Evolutionary conservation across 2,888 invertebrate species (phyloP).

Genomic region (Sphecodes monilicornis): DNA sequence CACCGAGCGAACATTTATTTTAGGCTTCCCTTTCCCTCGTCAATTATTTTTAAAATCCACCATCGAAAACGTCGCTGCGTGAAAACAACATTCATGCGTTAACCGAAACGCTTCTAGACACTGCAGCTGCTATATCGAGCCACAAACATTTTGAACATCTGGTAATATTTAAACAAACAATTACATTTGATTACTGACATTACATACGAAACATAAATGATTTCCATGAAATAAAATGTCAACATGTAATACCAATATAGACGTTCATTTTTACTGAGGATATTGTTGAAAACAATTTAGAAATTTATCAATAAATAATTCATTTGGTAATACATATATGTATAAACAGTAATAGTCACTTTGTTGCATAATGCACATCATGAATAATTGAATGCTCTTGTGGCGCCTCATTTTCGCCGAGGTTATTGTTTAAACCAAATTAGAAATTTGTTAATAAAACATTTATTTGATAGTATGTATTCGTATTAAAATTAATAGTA

Average conservation of each 20-base stretch:
- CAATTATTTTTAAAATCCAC: neutral
- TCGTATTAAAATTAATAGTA: too few relatives aligned
- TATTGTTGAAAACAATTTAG: neutral
- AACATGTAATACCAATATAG: too few relatives aligned
- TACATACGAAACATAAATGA: too few relatives aligned
- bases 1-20: slow-evolving; percentile 9
- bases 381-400: too few relatives aligned
- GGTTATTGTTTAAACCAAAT: too few relatives aligned
- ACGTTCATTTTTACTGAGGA: neutral
- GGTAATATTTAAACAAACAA: neutral
- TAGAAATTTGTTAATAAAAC: too few relatives aligned
- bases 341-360: too few relatives aligned
- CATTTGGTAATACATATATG: too few relatives aligned
- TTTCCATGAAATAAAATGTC: neutral
- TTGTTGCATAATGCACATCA: too few relatives aligned
- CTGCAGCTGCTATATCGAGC: neutral
- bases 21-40: neutral
- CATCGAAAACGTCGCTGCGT: neutral
- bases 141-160: neutral
- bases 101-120: neutral
- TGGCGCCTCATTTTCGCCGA: too few relatives aligned
- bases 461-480: too few relatives aligned
- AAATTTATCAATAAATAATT: neutral
- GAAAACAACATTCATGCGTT: neutral
- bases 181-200: neutral